A percentile compares a stretch with the other conserved stretches of the same genome.
These are phyloP conservation scores for Entosphenus tridentatus DNA, from an alignment of 2,113 vertebrate genomes.

Conservation along the genomic window DNA sequence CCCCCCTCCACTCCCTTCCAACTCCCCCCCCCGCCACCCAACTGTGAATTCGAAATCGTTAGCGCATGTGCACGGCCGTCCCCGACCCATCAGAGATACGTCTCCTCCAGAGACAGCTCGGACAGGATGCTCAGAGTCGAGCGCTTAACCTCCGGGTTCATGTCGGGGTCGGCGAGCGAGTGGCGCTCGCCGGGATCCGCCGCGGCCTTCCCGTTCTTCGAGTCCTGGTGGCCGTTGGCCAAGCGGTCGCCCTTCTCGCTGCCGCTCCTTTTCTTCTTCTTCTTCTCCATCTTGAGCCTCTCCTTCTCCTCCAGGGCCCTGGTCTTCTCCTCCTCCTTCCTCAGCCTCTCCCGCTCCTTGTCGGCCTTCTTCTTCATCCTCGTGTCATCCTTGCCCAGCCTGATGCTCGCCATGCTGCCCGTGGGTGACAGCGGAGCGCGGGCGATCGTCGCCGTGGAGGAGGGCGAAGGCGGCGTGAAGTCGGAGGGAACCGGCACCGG, in stretches of 20 bases:
- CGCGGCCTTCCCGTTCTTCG: not conserved
- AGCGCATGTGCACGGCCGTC: no score
- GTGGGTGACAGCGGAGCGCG: not conserved
- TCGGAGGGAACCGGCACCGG: not conserved
- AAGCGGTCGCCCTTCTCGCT: not conserved
- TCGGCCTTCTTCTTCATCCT: not conserved
- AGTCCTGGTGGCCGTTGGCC: not conserved
- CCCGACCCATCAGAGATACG: not conserved
- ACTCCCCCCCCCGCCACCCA: no score
- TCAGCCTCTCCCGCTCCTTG: not conserved
- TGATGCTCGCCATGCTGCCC: not conserved
- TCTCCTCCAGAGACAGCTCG: slow-evolving; percentile 1
- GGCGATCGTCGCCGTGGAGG: not conserved
- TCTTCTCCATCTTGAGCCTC: not conserved
- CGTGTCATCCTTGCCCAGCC: not conserved
- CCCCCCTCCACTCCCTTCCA: no score
- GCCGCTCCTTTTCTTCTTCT: not conserved
- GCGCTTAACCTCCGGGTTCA: not conserved
- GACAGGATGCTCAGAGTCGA: slow-evolving; percentile 5
- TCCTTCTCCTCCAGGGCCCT: not conserved
- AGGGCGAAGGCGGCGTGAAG: not conserved
- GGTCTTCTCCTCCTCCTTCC: not conserved
- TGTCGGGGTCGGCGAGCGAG: not conserved
- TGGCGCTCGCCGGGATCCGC: not conserved
- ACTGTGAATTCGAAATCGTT: no score